A percentile compares a stretch with the other conserved stretches of the same genome.
phyloP scores from a whole-genome alignment of 2,888 invertebrate species.

The Anoplius nigerrimus region DNA sequence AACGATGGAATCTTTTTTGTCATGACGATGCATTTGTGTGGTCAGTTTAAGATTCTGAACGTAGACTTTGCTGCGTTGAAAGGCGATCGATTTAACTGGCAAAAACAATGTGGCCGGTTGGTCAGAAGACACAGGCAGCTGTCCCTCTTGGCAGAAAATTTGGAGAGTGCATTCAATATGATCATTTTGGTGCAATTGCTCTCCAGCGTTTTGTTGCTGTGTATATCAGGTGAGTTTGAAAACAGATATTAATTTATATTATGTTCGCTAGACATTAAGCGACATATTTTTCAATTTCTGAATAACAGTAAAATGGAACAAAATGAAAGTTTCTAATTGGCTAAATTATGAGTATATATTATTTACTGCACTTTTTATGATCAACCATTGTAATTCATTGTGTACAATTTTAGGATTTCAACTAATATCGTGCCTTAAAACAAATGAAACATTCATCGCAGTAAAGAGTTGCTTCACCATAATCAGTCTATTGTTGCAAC shows the following conservation, averaged over 20 bases:
- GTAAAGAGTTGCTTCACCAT: slow-evolving; percentile 52
- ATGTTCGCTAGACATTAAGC: too few relatives aligned
- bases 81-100: background rate
- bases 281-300: too few relatives aligned
- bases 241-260: background rate
- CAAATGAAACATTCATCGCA: slow-evolving; percentile 45
- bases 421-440: slow-evolving; percentile 50
- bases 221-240: slow-evolving; percentile 38
- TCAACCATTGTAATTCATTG: too few relatives aligned
- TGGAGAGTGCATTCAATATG: slow-evolving; percentile 44
- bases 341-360: too few relatives aligned
- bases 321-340: too few relatives aligned
- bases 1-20: slow-evolving; percentile 59
- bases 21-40: slow-evolving; percentile 63
- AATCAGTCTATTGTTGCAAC: slow-evolving; percentile 54
- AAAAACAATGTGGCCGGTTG: background rate
- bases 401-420: slow-evolving; percentile 48
- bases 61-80: slow-evolving; percentile 17
- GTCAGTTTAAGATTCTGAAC: slow-evolving; percentile 64
- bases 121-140: slow-evolving; percentile 41
- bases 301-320: too few relatives aligned
- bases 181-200: slow-evolving; percentile 41
- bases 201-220: slow-evolving; percentile 41
- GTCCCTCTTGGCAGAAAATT: slow-evolving; percentile 26
- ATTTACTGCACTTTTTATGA: too few relatives aligned